Conservation (phyloP, 2,797 vertebrate genomes). For the Arctocebus calabarensis region DNA sequence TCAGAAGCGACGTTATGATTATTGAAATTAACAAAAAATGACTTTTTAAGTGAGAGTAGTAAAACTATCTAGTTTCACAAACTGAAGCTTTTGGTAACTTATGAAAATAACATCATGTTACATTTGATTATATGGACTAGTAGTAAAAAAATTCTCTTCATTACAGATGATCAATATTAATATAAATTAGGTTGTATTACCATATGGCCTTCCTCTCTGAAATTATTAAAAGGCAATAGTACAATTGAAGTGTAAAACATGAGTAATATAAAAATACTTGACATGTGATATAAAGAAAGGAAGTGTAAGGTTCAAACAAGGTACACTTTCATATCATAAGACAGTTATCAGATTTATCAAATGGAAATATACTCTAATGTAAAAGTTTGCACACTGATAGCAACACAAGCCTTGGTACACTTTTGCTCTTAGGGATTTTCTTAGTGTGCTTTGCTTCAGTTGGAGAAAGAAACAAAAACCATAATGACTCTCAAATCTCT, state of each 20-base stretch:
- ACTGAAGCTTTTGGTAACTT: conserved; percentile 36
- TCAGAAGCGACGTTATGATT: not conserved
- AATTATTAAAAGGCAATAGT: conserved; percentile 24
- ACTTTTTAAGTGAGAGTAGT: conserved; percentile 15
- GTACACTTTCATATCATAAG: not conserved
- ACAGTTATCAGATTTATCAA: conserved; percentile 2
- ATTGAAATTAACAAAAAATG: conserved; percentile 23
- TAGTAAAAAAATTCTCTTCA: conserved; percentile 24
- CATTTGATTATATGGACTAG: not conserved
- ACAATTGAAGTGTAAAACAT: not conserved
- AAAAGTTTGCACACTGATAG: not conserved
- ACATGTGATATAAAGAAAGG: conserved; percentile 18
- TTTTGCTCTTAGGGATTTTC: conserved; percentile 7
- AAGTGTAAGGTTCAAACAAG: not conserved
- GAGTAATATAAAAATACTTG: conserved; percentile 1
- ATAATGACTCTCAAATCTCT: not conserved
- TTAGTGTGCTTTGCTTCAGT: not conserved
- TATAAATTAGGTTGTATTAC: conserved; percentile 15
- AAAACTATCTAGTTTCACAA: conserved; percentile 29
- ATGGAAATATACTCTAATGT: not conserved
- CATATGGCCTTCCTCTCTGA: not conserved
- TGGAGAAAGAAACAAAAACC: not conserved
- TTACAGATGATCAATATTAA: conserved; percentile 51
- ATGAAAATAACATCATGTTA: not conserved
- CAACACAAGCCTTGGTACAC: not conserved